Base-by-base conservation (phyloP, 2,113 vertebrate genomes). In the Chlorocebus sabaeus region DNA sequence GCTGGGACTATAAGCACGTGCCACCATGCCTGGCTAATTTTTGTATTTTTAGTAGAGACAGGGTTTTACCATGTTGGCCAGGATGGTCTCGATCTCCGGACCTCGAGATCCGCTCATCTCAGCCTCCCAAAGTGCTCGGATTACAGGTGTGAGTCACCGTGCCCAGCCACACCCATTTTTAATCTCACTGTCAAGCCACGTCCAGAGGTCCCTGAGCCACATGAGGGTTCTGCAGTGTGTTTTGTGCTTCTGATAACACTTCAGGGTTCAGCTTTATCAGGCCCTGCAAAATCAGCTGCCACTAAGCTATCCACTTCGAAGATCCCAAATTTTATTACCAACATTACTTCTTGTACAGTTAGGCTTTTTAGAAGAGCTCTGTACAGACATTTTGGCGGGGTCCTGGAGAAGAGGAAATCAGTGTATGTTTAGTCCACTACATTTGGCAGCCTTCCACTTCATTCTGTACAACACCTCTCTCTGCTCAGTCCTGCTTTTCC, bases 291-390 rank as follows among this genome's bases (percentile, higher is more conserved):
- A 70, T 45, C 45, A 90, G 61, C 50, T 70, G 38, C 23, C 50
- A 75, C 72, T 59, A 83, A 76, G n/a, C 32, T 52, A 22, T 12
- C 38, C n/a, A 13, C 43, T 70, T 75, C 55, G 64, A 40, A 48
- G 50, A 38, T 45, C 22, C 87, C 55, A 89, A 25, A 45, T 27
- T 32, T n/a, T 70, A 89, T 13, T 84, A 81, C 16, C 48, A 61
- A 81, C 52, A 25, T 84, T 84, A 70, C 57, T 89, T 84, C 55
- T n/a, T 57, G n/a, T 35, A 40, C 2, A 40, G 70, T 52, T 45
- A 45, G 5, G 75, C 25, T 95, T 86, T 91, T 64, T 64, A 95
- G 68, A 91, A 94, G 68, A 68, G 82, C 59, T 83, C 93, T 59
- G 4, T 43, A 57, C 18, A 83, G 89, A 75, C 10, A 14, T 52